Evolutionary conservation across 2,888 invertebrate genomes (phyloP).

Genomic region (Congeria kusceri): DNA sequence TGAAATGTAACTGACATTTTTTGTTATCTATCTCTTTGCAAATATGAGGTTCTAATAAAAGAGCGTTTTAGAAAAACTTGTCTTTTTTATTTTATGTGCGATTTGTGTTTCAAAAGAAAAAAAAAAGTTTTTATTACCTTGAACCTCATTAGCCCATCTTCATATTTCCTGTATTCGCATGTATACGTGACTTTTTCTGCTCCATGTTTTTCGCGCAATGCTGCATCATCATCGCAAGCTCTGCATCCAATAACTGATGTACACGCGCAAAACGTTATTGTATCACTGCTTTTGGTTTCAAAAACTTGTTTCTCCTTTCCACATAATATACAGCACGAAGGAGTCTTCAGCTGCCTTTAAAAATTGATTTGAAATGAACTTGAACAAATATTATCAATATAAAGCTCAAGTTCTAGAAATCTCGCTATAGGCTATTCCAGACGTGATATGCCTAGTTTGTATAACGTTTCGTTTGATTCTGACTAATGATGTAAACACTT

Average conservation of each 20-base stretch:
- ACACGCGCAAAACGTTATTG: conserved; percentile 46
- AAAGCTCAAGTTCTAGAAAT: too few relatives aligned
- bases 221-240: conserved; percentile 55
- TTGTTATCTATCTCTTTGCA: too few relatives aligned
- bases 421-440: too few relatives aligned
- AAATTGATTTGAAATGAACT: too few relatives aligned
- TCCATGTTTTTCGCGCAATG: conserved; percentile 1
- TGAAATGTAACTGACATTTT: too few relatives aligned
- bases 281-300: neutral
- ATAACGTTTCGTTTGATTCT: too few relatives aligned
- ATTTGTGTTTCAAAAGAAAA: neutral
- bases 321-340: conserved; percentile 57
- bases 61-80: too few relatives aligned
- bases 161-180: conserved; percentile 72
- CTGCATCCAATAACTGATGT: conserved; percentile 50
- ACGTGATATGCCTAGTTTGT: too few relatives aligned
- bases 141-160: conserved; percentile 68
- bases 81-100: too few relatives aligned
- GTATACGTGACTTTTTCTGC: conserved; percentile 37
- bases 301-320: conserved; percentile 44
- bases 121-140: conserved; percentile 7
- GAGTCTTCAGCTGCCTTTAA: neutral
- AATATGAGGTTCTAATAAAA: too few relatives aligned
- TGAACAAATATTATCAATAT: too few relatives aligned
- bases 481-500: too few relatives aligned